A percentile compares a stretch with the other conserved stretches of the same genome.
Conservation (phyloP, 2,888 invertebrate species). For the Mantis religiosa region DNA sequence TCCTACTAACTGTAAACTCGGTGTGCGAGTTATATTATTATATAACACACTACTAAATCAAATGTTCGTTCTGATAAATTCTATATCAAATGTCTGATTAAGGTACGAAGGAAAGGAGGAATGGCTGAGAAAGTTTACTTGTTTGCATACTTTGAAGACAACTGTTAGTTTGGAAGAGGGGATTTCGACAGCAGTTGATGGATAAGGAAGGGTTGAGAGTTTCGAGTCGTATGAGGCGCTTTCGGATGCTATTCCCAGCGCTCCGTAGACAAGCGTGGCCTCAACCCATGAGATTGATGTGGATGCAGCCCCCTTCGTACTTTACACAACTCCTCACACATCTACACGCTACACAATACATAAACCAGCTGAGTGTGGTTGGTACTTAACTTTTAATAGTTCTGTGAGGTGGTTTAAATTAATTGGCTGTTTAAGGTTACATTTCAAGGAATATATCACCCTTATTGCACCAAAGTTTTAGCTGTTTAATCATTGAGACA, state of each 20-base stretch:
- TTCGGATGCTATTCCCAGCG: not conserved
- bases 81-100: not conserved
- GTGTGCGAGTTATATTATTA: too few relatives aligned
- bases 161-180: not conserved
- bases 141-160: not conserved
- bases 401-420: too few relatives aligned
- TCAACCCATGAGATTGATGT: not conserved
- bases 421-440: too few relatives aligned
- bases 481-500: too few relatives aligned
- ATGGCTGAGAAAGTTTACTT: not conserved
- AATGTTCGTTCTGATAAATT: too few relatives aligned
- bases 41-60: too few relatives aligned
- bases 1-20: too few relatives aligned
- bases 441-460: too few relatives aligned
- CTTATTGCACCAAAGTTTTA: too few relatives aligned
- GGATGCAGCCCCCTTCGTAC: not conserved
- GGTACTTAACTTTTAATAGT: too few relatives aligned
- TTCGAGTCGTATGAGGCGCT: not conserved
- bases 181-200: not conserved
- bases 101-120: not conserved
- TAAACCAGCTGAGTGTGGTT: not conserved
- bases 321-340: not conserved
- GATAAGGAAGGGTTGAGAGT: not conserved
- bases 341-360: not conserved
- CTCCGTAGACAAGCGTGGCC: not conserved